Evolutionary conservation across 2,113 vertebrate genomes (phyloP).

Genomic region (Raphicerus campestris): DNA sequence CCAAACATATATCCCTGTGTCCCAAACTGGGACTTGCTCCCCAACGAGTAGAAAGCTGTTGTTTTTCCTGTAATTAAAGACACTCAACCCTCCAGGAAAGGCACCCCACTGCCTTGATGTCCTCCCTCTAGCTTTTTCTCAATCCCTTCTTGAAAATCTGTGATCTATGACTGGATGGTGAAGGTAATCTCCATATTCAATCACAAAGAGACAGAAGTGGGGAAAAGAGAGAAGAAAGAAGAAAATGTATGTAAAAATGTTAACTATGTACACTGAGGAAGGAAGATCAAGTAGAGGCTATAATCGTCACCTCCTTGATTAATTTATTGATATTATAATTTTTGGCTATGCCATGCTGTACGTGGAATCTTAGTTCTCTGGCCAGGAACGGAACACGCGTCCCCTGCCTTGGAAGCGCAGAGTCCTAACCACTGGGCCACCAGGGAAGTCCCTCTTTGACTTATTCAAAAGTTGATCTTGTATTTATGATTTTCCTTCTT

Average conservation of each 20-base stretch:
- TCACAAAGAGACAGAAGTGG: background rate
- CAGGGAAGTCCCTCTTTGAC: background rate
- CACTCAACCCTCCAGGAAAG: background rate
- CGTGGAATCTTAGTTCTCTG: background rate
- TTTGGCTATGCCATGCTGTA: background rate
- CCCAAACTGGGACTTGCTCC: background rate
- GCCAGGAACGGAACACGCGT: accelerated
- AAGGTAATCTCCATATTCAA: background rate
- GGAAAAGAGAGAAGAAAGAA: background rate
- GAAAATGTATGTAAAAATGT: background rate
- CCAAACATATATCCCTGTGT: background rate
- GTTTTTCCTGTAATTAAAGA: background rate
- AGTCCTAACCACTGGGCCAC: background rate
- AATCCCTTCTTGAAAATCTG: background rate
- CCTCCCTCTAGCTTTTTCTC: background rate
- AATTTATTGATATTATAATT: background rate
- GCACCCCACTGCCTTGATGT: background rate
- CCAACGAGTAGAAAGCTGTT: background rate
- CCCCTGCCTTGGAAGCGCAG: background rate
- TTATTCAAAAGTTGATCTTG: background rate
- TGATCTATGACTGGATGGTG: background rate
- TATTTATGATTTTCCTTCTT: background rate
- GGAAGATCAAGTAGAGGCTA: background rate
- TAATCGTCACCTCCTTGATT: background rate
- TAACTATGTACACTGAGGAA: background rate